phyloP scores from a whole-genome alignment of 2,113 vertebrate genomes.

The Aplodontia rufa region DNA sequence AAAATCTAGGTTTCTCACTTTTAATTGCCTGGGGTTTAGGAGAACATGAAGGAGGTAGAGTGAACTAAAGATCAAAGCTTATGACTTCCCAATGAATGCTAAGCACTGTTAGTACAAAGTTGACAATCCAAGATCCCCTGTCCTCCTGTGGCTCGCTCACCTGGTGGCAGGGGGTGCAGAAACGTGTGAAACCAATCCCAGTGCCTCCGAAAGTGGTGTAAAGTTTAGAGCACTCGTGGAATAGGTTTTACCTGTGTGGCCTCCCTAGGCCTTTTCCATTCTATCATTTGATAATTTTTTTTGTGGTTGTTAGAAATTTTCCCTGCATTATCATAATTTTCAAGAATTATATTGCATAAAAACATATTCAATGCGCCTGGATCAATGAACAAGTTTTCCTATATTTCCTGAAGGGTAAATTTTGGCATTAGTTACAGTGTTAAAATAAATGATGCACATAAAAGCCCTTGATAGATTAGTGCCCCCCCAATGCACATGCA shows the following conservation, averaged over 20 bases:
- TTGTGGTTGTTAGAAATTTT: neutral
- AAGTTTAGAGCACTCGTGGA: neutral
- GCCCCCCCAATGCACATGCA: accelerated
- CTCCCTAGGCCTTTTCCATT: neutral
- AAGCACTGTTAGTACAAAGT: neutral
- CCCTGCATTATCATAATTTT: neutral
- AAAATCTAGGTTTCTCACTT: neutral
- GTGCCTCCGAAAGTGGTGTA: neutral
- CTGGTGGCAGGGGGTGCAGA: neutral
- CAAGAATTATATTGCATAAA: neutral
- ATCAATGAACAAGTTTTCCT: neutral
- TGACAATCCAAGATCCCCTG: neutral
- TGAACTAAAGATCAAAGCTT: neutral
- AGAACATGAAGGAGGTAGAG: neutral
- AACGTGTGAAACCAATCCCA: neutral
- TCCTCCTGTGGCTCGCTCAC: too few relatives aligned
- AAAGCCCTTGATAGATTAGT: neutral
- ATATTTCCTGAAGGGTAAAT: neutral
- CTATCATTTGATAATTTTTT: neutral
- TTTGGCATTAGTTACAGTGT: neutral
- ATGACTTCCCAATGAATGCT: neutral
- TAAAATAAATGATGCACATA: neutral
- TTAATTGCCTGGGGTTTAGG: neutral
- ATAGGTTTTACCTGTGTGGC: neutral
- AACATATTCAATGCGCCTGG: too few relatives aligned